A percentile compares a stretch with the other conserved stretches of the same genome.
Conservation (phyloP, 2,797 vertebrate genomes). For the Chelonia mydas region DNA sequence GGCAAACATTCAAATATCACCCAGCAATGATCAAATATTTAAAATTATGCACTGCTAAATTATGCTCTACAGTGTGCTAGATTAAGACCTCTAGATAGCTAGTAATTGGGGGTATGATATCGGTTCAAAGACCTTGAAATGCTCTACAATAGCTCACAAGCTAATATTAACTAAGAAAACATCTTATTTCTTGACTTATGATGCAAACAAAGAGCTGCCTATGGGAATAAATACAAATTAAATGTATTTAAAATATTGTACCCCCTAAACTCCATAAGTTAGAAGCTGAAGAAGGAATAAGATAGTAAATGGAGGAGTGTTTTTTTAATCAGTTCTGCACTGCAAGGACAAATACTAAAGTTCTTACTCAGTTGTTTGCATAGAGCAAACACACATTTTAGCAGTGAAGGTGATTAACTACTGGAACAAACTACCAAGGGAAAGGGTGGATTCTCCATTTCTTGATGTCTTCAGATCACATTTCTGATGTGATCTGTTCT, state of each 20-base stretch:
- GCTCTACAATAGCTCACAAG: background rate
- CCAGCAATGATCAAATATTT: constrained; percentile 50
- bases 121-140: background rate
- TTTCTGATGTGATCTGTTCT: background rate
- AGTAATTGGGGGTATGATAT: constrained; percentile 17
- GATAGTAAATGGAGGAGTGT: background rate
- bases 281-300: background rate
- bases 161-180: background rate
- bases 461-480: background rate
- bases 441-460: background rate
- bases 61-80: background rate
- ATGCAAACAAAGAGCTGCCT: background rate
- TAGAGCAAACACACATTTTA: background rate
- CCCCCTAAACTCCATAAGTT: background rate
- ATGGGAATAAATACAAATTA: background rate
- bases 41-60: background rate
- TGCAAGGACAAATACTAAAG: background rate
- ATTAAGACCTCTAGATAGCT: background rate
- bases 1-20: background rate
- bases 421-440: background rate
- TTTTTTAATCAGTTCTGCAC: background rate
- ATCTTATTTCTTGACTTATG: background rate
- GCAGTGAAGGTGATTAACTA: background rate
- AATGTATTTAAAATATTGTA: background rate
- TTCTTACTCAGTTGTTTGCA: background rate